These are phyloP conservation scores for Nyctereutes procyonoides DNA, from an alignment of 2,113 vertebrate species.

Conservation along the genomic window DNA sequence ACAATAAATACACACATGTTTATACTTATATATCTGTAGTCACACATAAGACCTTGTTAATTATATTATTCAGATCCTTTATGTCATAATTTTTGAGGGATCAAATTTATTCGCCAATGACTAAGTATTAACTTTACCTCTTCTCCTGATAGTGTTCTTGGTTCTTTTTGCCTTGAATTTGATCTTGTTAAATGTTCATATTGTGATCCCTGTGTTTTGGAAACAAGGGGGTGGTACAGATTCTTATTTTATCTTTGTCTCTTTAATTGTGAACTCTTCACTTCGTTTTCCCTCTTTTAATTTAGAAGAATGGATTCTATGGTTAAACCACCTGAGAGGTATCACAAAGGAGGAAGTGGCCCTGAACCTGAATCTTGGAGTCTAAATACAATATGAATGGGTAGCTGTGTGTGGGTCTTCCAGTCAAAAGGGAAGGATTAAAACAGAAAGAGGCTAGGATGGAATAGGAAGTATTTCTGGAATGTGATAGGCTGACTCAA, in stretches of 20 bases:
- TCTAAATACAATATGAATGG: background rate
- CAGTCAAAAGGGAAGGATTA: background rate
- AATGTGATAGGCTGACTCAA: background rate
- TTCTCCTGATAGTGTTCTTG: background rate
- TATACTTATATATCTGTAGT: background rate
- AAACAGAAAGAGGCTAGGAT: background rate
- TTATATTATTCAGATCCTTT: background rate
- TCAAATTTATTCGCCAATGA: background rate
- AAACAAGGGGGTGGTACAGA: background rate
- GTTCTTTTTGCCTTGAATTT: background rate
- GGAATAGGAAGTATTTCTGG: background rate
- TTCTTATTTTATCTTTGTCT: conserved; percentile 25
- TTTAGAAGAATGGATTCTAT: background rate
- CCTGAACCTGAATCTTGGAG: background rate
- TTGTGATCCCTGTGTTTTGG: background rate
- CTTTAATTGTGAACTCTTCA: conserved; percentile 16
- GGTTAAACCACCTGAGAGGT: background rate
- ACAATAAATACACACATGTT: background rate
- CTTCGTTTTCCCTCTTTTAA: background rate
- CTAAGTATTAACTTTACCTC: background rate
- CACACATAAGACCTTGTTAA: background rate
- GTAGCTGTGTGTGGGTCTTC: background rate
- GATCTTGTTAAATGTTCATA: background rate
- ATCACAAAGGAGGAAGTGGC: background rate
- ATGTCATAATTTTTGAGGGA: background rate